Conservation (phyloP, 2,113 vertebrate genomes). For the Cheilinus undulatus region DNA sequence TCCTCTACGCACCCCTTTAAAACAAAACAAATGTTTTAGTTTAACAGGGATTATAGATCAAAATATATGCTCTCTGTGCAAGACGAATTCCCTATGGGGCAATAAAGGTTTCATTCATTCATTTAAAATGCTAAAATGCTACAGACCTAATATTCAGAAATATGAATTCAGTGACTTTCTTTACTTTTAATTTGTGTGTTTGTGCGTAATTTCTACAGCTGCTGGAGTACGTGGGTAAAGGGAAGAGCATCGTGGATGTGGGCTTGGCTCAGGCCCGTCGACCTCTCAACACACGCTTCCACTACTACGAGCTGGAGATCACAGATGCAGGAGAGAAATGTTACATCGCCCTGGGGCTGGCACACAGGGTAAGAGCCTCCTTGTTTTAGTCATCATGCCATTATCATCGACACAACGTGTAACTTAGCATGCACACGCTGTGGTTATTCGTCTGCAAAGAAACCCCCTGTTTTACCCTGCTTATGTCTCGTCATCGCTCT, state of each 20-base stretch:
- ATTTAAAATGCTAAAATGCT: background rate
- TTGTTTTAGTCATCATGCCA: conserved; percentile 19
- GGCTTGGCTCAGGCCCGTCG: conserved; percentile 94
- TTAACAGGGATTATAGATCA: no score
- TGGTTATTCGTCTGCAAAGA: conserved; percentile 42
- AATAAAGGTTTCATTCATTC: no score
- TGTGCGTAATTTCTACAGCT: conserved; percentile 56
- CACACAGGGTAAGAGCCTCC: conserved; percentile 87
- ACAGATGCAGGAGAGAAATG: conserved; percentile 93
- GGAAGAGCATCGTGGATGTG: conserved; percentile 94
- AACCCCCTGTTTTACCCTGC: background rate
- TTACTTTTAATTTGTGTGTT: background rate
- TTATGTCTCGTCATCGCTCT: conserved; percentile 37
- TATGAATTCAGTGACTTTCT: background rate
- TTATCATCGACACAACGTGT: background rate
- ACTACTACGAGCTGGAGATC: conserved; percentile 96
- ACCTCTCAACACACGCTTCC: conserved; percentile 90
- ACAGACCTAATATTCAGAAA: background rate
- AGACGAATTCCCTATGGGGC: no score
- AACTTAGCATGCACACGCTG: conserved; percentile 10
- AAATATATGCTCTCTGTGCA: no score
- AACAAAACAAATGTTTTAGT: no score
- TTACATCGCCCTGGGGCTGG: conserved; percentile 94
- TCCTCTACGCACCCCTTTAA: no score
- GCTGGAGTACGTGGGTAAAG: conserved; percentile 91